A percentile compares a stretch with the other conserved stretches of the same genome.
phyloP scores from a whole-genome alignment of 2,888 invertebrate species.

The Ctenicera cuprea region DNA sequence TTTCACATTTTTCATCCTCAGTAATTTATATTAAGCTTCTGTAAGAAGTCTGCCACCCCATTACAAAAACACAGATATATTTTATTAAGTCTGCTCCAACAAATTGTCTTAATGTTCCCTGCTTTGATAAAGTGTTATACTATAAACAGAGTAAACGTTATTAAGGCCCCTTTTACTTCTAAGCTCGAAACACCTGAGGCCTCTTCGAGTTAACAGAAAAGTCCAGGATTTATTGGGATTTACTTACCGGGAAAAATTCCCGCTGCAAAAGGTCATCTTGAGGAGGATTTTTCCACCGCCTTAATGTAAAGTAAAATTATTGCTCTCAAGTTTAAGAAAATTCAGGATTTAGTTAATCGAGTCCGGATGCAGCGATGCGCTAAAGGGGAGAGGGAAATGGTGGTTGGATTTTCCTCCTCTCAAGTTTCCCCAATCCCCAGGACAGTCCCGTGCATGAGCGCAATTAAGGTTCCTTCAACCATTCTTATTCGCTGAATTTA shows the following conservation, averaged over 20 bases:
- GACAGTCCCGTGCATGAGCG: slow-evolving; percentile 62
- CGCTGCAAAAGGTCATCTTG: neutral
- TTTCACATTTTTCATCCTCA: slow-evolving; percentile 7
- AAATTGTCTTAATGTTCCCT: slow-evolving; percentile 41
- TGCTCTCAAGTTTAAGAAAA: slow-evolving; percentile 7
- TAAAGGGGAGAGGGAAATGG: slow-evolving; percentile 20
- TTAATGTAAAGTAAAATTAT: slow-evolving; percentile 13
- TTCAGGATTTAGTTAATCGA: slow-evolving; percentile 37
- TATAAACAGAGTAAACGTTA: slow-evolving; percentile 42
- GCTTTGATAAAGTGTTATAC: slow-evolving; percentile 40
- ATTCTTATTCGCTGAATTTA: slow-evolving; percentile 66
- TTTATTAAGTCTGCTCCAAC: slow-evolving; percentile 33
- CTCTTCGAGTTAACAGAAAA: slow-evolving; percentile 11
- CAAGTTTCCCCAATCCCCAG: slow-evolving; percentile 28
- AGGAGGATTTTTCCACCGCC: neutral
- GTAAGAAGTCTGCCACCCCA: neutral
- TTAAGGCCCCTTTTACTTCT: slow-evolving; percentile 40
- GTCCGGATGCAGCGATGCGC: slow-evolving; percentile 44
- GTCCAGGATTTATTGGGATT: slow-evolving; percentile 32
- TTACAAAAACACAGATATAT: slow-evolving; percentile 42
- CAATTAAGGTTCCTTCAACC: slow-evolving; percentile 65
- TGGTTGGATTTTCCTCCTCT: slow-evolving; percentile 4
- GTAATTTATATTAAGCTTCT: slow-evolving; percentile 23
- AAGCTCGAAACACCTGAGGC: slow-evolving; percentile 36
- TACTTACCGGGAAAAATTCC: neutral